Base-by-base conservation (phyloP, 1,140 invertebrate genomes). In the Neodiprion lecontei region DNA sequence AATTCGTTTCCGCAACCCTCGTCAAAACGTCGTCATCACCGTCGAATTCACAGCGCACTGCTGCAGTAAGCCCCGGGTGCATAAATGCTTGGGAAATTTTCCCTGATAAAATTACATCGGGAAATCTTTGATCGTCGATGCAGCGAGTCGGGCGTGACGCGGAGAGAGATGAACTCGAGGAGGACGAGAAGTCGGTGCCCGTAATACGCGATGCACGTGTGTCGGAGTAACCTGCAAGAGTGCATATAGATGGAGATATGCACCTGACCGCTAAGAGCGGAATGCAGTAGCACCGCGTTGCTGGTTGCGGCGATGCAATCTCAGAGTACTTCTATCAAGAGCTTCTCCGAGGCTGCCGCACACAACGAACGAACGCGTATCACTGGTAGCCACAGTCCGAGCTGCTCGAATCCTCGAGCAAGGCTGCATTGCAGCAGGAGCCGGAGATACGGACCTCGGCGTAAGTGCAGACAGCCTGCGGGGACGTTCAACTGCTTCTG, bases 241-340 rank as follows among this genome's bases (percentile, higher is more conserved):
- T 61, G n/a, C 53, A 61, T 61, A 61, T 61, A 61, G 53, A 61
- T 61, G 53, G 11, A 61, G 53, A 61, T 61, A 61, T 61, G 11
- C 53, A 61, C 53, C 53, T 61, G 53, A 61, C 53, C 9, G n/a
- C 53, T 61, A 61, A 61, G 53, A 61, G 53, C 53, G 53, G 53
- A 61, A 61, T 61, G 53, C 53, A 61, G 53, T 61, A 61, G 53
- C 53, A 61, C 53, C 53, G 53, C 53, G 53, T 61, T 61, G 53
- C 53, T 61, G 53, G 11, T 12, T 17, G 53, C 53, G 53, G 53
- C 53, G 53, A 61, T 61, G 3, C 53, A 61, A 61, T 61, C 53
- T 61, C 53, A 61, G 53, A 61, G 53, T 61, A 17, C 53, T 61
- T 61, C 53, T 61, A 61, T 61, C 53, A 61, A 61, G 53, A 61